phyloP scores from a whole-genome alignment of 2,797 vertebrate genomes.

The Pristis pectinata region DNA sequence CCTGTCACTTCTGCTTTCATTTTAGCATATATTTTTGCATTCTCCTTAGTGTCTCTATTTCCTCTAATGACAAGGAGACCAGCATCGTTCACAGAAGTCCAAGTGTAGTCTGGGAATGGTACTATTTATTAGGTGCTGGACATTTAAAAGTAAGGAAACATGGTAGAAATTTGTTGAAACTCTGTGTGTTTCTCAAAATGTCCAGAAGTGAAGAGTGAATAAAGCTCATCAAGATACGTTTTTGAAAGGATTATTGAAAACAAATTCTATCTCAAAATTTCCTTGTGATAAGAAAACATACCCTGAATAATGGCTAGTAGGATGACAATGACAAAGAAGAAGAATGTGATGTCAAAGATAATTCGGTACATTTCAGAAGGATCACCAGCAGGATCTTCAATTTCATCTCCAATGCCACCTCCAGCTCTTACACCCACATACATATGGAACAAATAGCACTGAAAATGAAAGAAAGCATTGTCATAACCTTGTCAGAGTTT shows the following conservation, averaged over 20 bases:
- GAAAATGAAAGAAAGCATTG: slow-evolving; percentile 39
- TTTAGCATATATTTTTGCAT: too few species aligned
- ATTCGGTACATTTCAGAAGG: slow-evolving; percentile 97
- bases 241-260: slow-evolving; percentile 4
- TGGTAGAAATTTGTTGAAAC: not conserved
- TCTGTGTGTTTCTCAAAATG: not conserved
- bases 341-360: slow-evolving; percentile 98
- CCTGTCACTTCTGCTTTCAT: too few species aligned
- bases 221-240: not conserved
- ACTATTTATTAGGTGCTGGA: not conserved
- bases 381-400: slow-evolving; percentile 95
- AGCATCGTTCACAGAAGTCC: not conserved
- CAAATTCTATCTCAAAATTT: not conserved
- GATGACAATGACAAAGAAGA: slow-evolving; percentile 99
- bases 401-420: slow-evolving; percentile 96
- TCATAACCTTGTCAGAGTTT: not conserved
- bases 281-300: slow-evolving; percentile 45
- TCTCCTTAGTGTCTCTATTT: too few species aligned
- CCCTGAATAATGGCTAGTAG: slow-evolving; percentile 97
- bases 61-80: not conserved
- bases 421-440: slow-evolving; percentile 95
- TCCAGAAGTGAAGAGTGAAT: not conserved
- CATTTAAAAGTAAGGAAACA: not conserved
- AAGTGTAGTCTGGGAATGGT: not conserved
- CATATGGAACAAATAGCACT: slow-evolving; percentile 99